A percentile compares a stretch with the other conserved stretches of the same genome.
Conservation (phyloP, 2,888 invertebrate genomes). For the Geophilus truncorum region DNA sequence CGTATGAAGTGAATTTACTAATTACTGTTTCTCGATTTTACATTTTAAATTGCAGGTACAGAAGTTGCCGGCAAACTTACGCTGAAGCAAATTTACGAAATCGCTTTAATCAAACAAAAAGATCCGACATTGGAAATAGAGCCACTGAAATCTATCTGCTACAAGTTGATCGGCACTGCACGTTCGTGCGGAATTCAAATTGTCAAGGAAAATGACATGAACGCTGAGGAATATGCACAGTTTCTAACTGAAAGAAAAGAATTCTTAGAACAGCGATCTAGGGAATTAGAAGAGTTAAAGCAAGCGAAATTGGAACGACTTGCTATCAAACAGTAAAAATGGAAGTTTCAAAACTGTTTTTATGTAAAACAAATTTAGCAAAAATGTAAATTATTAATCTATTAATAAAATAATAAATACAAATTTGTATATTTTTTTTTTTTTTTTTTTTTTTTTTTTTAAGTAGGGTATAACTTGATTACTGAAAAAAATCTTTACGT, state of each 20-base stretch:
- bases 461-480: too few species aligned
- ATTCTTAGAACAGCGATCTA: conserved; percentile 67
- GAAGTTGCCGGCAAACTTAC: conserved; percentile 86
- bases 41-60: conserved; percentile 53
- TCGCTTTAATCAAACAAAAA: conserved; percentile 88
- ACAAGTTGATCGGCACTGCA: conserved; percentile 70
- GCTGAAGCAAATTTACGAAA: conserved; percentile 94
- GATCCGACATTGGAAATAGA: conserved; percentile 68
- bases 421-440: too few species aligned
- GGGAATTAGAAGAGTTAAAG: conserved; percentile 70
- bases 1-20: neutral
- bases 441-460: too few species aligned
- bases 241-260: conserved; percentile 71
- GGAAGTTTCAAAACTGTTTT: too few species aligned
- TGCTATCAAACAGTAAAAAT: too few species aligned
- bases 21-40: conserved; percentile 39
- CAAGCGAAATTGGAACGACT: neutral
- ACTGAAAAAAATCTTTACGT: too few species aligned
- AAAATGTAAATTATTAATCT: too few species aligned
- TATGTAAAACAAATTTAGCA: too few species aligned
- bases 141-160: conserved; percentile 67
- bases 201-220: conserved; percentile 64
- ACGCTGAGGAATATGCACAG: conserved; percentile 67
- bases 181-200: conserved; percentile 73
- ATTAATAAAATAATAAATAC: too few species aligned